Base-by-base conservation (phyloP, 2,113 vertebrate genomes). In the Pomatostomus ruficeps region DNA sequence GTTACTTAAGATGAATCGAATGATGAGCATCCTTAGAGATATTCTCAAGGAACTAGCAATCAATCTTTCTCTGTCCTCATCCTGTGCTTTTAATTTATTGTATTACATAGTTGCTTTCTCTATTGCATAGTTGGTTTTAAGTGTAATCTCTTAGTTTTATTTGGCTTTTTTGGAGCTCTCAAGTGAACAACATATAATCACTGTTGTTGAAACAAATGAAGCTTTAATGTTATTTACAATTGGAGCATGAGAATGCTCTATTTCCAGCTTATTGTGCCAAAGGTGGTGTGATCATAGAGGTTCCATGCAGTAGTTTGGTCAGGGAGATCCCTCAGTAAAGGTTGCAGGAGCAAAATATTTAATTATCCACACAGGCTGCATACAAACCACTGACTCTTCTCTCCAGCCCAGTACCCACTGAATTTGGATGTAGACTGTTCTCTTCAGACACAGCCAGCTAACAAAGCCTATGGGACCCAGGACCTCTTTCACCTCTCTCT, bases 41-140 rank as follows among this genome's bases (percentile, higher is more conserved):
- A 67, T 11, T 75, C 65, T 81, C 57, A 89, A 82, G 84, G 73
- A 95, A 61, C 51, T 67, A 45, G n/a, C 57, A 87, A 93, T 91
- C 65, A 57, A 4, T 65, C 57, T 87, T 92, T 49, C 31, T 91
- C 29, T 84, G 45, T 89, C 43, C 31, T 35, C 19, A 57, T 75
- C 24, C n/a, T 71, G 2, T 63, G 12, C 28, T 48, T 83, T 29
- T 48, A 38, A 59, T 51, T 73, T 61, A 38, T 62, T 70, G 2
- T 51, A 68, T 78, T 80, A 54, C 1, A 1, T 55, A 71, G 24
- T 72, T 89, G 43, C 36, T 80, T 80, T 66, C 28, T 59, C n/a
- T 55, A 25, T n/a, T 42, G 35, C 19, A 29, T 22, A 22, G 33
- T 43, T 81, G 45, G 35, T 89, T 71, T 71, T 51, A 59, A 57